A percentile compares a stretch with the other conserved stretches of the same genome.
Evolutionary conservation across 2,797 vertebrate genomes (phyloP).

Genomic region (Cynopterus sphinx): DNA sequence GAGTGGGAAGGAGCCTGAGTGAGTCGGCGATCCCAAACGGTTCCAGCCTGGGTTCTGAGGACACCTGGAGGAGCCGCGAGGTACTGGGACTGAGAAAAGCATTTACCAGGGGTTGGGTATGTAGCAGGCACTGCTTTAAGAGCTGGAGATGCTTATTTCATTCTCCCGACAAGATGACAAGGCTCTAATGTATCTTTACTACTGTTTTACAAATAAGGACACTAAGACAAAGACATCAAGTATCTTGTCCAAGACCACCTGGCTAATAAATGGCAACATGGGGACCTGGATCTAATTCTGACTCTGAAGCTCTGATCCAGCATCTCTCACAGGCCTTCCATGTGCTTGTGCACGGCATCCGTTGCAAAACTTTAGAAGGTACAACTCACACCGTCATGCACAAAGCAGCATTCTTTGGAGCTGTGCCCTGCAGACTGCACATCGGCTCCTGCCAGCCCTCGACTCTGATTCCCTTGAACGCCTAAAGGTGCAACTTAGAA

Average conservation of each 20-base stretch:
- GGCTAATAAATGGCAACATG: not conserved
- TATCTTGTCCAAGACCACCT: not conserved
- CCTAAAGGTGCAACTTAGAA: not conserved
- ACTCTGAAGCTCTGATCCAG: not conserved
- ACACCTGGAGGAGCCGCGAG: not conserved
- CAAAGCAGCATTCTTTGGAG: not conserved
- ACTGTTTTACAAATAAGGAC: not conserved
- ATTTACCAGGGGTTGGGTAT: not conserved
- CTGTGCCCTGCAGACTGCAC: not conserved
- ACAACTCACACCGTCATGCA: not conserved
- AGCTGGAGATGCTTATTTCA: not conserved
- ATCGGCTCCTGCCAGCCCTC: not conserved
- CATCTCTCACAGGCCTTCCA: not conserved
- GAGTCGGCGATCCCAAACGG: not conserved
- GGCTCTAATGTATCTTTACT: not conserved
- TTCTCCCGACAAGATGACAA: not conserved
- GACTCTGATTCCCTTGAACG: not conserved
- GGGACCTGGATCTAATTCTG: not conserved
- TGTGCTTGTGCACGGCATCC: not conserved
- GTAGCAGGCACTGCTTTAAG: not conserved
- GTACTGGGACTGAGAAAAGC: not conserved
- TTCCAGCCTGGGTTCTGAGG: slow-evolving; percentile 1
- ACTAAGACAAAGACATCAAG: not conserved
- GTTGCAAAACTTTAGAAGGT: not conserved
- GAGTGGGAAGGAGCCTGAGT: not conserved